A percentile compares a stretch with the other conserved stretches of the same genome.
phyloP scores from a whole-genome alignment of 2,888 invertebrate species.

The Lasioglossum marginatum region DNA sequence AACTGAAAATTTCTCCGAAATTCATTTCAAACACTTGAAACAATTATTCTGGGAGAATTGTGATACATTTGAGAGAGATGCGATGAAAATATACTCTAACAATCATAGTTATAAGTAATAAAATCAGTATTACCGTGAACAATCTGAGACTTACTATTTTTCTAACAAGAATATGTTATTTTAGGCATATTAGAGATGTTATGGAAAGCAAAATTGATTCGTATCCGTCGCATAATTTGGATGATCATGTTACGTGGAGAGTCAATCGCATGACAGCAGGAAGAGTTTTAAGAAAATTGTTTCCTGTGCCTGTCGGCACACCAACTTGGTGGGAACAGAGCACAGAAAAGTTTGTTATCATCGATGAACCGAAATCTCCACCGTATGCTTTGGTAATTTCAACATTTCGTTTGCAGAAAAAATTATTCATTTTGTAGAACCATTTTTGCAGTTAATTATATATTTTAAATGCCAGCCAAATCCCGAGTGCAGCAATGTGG shows the following conservation, averaged over 20 bases:
- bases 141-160: not conserved
- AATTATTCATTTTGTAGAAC: constrained; percentile 1
- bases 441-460: constrained; percentile 2
- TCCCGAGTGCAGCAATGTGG: constrained; percentile 93
- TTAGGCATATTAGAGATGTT: constrained; percentile 75
- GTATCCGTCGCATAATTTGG: constrained; percentile 70
- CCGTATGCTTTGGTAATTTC: constrained; percentile 87
- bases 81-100: constrained; percentile 86
- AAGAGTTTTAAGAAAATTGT: constrained; percentile 89
- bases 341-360: constrained; percentile 91
- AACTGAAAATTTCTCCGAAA: constrained; percentile 87
- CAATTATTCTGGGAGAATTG: constrained; percentile 87
- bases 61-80: constrained; percentile 88
- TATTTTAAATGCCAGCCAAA: constrained; percentile 86
- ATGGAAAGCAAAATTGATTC: constrained; percentile 72
- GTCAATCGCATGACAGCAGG: constrained; percentile 92
- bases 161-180: not conserved
- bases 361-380: constrained; percentile 90
- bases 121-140: not conserved
- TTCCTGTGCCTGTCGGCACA: constrained; percentile 90
- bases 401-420: constrained; percentile 24
- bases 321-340: constrained; percentile 90
- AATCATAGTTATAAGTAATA: constrained; percentile 73
- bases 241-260: constrained; percentile 87
- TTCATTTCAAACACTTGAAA: constrained; percentile 86